Conservation (phyloP, 2,888 invertebrate species). For the Acrobasis repandana region DNA sequence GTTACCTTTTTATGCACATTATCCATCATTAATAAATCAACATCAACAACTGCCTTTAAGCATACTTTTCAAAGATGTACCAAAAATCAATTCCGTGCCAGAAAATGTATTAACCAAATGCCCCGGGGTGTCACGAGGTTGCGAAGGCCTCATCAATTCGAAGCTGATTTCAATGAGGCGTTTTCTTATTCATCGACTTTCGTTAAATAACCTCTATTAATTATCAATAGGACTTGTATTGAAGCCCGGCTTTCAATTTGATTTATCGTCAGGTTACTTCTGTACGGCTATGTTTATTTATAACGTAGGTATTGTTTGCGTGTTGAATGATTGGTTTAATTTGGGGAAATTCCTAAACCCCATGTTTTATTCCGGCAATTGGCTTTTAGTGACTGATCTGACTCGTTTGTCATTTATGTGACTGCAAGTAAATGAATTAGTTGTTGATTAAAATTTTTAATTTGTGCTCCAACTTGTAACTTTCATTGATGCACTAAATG, state of each 20-base stretch:
- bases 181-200: slow-evolving; percentile 64
- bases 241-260: slow-evolving; percentile 52
- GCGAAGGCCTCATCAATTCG: slow-evolving; percentile 57
- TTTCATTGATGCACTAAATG: too few relatives aligned
- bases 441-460: too few relatives aligned
- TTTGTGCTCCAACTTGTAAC: too few relatives aligned
- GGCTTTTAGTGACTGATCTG: too few relatives aligned
- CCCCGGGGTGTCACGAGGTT: slow-evolving; percentile 20
- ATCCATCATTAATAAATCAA: background rate
- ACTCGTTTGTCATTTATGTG: too few relatives aligned
- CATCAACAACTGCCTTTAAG: background rate
- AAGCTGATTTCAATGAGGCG: slow-evolving; percentile 66
- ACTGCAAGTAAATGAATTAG: too few relatives aligned
- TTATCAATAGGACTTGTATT: slow-evolving; percentile 64
- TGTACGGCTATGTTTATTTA: slow-evolving; percentile 29
- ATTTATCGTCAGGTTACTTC: slow-evolving; percentile 50
- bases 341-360: background rate
- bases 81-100: slow-evolving; percentile 8
- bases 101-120: slow-evolving; percentile 21
- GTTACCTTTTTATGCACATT: too few relatives aligned
- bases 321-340: slow-evolving; percentile 1
- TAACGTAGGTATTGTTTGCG: slow-evolving; percentile 18
- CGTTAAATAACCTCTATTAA: slow-evolving; percentile 73
- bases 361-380: too few relatives aligned
- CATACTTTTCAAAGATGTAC: slow-evolving; percentile 1